Percentiles rank a stretch among this genome's conserved stretches.
Conservation (phyloP, 2,797 vertebrate species). For the Acrossocheilus fasciatus region DNA sequence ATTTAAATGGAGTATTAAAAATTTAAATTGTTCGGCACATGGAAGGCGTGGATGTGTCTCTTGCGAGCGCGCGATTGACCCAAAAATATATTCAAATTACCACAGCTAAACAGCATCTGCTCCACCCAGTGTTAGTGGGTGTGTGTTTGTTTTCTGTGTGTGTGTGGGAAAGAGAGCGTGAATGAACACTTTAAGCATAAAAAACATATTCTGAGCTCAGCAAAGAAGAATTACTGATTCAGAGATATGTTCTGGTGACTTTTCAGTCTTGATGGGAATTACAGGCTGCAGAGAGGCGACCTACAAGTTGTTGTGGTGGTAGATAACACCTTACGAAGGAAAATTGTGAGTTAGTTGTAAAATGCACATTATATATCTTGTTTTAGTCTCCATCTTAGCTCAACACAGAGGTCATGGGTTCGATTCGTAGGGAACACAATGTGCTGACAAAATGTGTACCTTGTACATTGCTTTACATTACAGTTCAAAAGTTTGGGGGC, state of each 20-base stretch:
- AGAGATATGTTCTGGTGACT: conserved; percentile 39
- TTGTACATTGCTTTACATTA: not conserved
- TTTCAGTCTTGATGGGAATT: not conserved
- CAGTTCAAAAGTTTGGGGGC: not conserved
- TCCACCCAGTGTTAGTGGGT: conserved; percentile 58
- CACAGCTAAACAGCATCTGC: conserved; percentile 78
- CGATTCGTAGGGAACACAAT: not conserved
- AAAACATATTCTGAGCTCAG: conserved; percentile 55
- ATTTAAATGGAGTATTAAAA: conserved; percentile 84
- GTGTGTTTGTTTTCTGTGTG: conserved; percentile 33
- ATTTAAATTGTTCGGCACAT: conserved; percentile 81
- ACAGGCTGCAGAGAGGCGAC: not conserved
- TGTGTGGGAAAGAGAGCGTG: conserved; percentile 29
- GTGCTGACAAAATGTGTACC: not conserved
- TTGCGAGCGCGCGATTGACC: conserved; percentile 76
- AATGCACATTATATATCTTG: not conserved
- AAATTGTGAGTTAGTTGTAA: not conserved
- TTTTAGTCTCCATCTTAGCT: not conserved
- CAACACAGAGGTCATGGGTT: not conserved
- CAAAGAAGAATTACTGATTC: conserved; percentile 54
- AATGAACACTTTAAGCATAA: conserved; percentile 58
- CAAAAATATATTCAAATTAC: conserved; percentile 86
- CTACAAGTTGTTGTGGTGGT: conserved; percentile 17
- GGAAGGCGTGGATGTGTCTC: conserved; percentile 77
- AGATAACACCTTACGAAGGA: not conserved